These are phyloP conservation scores for Zaprionus lineosus DNA, from an alignment of 2,888 invertebrate species.

Conservation along the genomic window DNA sequence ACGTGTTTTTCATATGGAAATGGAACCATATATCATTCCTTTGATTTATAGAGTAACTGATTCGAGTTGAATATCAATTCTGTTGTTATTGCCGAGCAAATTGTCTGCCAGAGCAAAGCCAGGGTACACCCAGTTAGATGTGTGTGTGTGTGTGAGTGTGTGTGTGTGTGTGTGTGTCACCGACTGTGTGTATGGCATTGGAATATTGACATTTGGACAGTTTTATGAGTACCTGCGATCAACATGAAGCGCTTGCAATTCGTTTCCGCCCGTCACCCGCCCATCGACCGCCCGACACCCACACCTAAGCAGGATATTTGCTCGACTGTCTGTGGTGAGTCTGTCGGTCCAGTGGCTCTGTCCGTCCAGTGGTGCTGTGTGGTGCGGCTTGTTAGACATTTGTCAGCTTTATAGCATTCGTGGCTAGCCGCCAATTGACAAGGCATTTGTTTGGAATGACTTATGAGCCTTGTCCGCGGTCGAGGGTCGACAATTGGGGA, in stretches of 20 bases:
- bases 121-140: neutral
- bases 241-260: no score
- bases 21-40: neutral
- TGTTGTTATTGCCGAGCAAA: constrained; percentile 32
- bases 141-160: neutral
- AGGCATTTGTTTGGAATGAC: constrained; percentile 55
- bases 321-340: neutral
- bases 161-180: neutral
- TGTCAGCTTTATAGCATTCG: constrained; percentile 75
- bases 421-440: constrained; percentile 72
- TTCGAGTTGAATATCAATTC: neutral
- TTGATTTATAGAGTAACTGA: constrained; percentile 17
- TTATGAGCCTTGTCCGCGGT: constrained; percentile 38
- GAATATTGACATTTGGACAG: constrained; percentile 75
- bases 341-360: constrained; percentile 7
- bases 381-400: constrained; percentile 65
- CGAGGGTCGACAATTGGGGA: neutral
- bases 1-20: no score
- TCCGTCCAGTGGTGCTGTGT: neutral
- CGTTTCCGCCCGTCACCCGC: neutral
- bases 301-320: constrained; percentile 14
- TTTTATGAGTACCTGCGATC: constrained; percentile 76
- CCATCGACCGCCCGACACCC: constrained; percentile 18
- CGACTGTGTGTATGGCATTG: constrained; percentile 36
- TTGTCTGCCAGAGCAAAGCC: constrained; percentile 44